phyloP scores from a whole-genome alignment of 1,140 invertebrate species.

The Drosophila simulans region DNA sequence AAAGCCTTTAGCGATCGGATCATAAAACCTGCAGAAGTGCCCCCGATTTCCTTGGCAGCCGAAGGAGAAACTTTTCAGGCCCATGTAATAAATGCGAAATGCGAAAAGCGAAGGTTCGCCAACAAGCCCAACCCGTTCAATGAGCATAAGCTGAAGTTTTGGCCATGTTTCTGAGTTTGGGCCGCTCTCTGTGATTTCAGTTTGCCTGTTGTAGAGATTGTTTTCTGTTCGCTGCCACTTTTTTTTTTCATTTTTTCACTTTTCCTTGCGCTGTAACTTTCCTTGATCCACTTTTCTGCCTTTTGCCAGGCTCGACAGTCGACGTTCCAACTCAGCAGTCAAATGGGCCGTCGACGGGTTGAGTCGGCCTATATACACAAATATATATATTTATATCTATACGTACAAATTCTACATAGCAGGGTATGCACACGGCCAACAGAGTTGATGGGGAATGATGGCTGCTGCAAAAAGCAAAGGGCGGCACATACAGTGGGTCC shows the following conservation, averaged over 20 bases:
- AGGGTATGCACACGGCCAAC: neutral
- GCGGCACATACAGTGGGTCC: constrained; percentile 28
- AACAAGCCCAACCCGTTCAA: constrained; percentile 27
- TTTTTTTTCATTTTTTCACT: constrained; percentile 25
- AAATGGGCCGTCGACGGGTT: constrained; percentile 57
- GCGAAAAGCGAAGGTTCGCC: constrained; percentile 32
- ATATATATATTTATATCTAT: constrained; percentile 1
- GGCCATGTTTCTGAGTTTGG: constrained; percentile 44
- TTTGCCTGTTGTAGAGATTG: constrained; percentile 39
- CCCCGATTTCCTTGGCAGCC: constrained; percentile 44
- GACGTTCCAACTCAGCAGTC: constrained; percentile 65
- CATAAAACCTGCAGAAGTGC: constrained; percentile 71
- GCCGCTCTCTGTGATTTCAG: constrained; percentile 55
- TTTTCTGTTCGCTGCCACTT: constrained; percentile 40
- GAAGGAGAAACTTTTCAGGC: constrained; percentile 64
- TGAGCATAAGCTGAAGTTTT: constrained; percentile 72
- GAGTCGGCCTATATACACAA: constrained; percentile 51
- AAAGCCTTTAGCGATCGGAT: constrained; percentile 60
- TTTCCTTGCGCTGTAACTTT: constrained; percentile 46
- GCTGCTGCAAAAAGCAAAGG: constrained; percentile 44
- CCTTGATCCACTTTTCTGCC: constrained; percentile 76
- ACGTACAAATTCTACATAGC: constrained; percentile 10
- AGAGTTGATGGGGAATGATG: constrained; percentile 60
- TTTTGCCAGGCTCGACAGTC: constrained; percentile 43
- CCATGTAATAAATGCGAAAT: constrained; percentile 69